Conservation (phyloP, 2,797 vertebrate genomes). For the Falco rusticolus region DNA sequence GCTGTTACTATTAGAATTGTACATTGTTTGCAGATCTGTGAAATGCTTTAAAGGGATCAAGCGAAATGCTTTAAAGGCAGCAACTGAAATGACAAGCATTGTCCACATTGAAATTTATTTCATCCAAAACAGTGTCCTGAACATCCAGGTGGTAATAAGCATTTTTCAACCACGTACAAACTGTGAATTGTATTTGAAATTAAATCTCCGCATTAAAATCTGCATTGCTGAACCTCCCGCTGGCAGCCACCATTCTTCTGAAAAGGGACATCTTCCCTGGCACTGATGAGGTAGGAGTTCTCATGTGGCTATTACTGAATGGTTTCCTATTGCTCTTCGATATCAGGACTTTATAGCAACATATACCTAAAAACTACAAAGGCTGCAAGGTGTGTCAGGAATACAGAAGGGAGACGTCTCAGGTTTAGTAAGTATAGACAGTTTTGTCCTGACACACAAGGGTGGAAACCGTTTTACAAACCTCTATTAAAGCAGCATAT, state of each 20-base stretch:
- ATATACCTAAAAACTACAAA: background rate
- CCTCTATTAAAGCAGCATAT: constrained; percentile 50
- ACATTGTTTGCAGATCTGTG: background rate
- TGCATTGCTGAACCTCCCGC: constrained; percentile 36
- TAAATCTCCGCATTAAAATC: constrained; percentile 68
- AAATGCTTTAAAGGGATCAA: constrained; percentile 45
- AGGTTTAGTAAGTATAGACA: background rate
- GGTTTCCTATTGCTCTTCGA: background rate
- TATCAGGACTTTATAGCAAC: background rate
- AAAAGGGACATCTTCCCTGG: constrained; percentile 50
- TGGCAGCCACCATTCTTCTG: constrained; percentile 9
- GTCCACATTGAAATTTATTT: constrained; percentile 63
- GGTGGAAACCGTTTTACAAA: background rate
- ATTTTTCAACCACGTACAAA: constrained; percentile 46
- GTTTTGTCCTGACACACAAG: background rate
- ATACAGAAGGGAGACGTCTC: background rate
- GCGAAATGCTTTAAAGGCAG: constrained; percentile 34
- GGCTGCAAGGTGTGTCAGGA: background rate
- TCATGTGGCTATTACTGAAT: background rate
- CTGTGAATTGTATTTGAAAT: constrained; percentile 70
- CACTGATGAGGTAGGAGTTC: background rate
- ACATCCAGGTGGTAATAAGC: constrained; percentile 41
- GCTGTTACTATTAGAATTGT: background rate
- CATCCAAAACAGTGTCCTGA: constrained; percentile 26
- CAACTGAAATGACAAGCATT: constrained; percentile 15